Evolutionary conservation across 2,888 invertebrate genomes (phyloP).

Genomic region (Pterobdella sp.): DNA sequence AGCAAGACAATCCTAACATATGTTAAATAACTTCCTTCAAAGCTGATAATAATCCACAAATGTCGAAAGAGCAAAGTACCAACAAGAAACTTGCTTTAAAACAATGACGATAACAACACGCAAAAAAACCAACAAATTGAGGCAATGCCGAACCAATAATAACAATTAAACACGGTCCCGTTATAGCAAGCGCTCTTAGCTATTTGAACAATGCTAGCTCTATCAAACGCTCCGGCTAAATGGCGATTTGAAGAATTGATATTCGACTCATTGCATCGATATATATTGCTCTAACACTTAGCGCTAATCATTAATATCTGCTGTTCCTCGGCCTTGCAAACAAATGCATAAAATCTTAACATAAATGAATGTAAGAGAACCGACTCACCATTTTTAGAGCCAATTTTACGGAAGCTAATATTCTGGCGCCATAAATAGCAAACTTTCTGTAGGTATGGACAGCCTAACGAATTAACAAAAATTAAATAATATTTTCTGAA

Average conservation of each 20-base stretch:
- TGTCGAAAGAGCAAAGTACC: not conserved
- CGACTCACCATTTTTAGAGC: conserved; percentile 13
- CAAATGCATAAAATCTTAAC: not conserved
- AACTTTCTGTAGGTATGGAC: conserved; percentile 5
- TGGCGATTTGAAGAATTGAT: conserved; percentile 10
- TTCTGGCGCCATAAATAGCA: conserved; percentile 12
- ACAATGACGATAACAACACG: conserved; percentile 2
- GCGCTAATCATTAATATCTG: conserved; percentile 12
- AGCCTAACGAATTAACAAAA: conserved; percentile 14
- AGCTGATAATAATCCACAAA: not conserved
- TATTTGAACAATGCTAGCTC: conserved; percentile 12
- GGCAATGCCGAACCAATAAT: not conserved
- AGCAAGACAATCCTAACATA: conserved; percentile 14
- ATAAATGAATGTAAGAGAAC: not conserved
- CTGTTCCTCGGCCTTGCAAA: conserved; percentile 5
- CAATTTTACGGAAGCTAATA: conserved; percentile 3
- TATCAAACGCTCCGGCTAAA: conserved; percentile 8
- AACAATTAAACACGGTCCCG: conserved; percentile 14
- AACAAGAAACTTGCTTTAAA: not conserved
- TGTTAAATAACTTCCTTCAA: not conserved
- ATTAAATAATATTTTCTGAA: not conserved
- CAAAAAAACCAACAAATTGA: not conserved
- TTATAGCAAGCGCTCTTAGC: conserved; percentile 13
- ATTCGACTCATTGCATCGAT: conserved; percentile 7
- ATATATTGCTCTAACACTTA: not conserved